Evolutionary conservation across 2,797 vertebrate genomes (phyloP).

Genomic region (Aulostomus chinensis): DNA sequence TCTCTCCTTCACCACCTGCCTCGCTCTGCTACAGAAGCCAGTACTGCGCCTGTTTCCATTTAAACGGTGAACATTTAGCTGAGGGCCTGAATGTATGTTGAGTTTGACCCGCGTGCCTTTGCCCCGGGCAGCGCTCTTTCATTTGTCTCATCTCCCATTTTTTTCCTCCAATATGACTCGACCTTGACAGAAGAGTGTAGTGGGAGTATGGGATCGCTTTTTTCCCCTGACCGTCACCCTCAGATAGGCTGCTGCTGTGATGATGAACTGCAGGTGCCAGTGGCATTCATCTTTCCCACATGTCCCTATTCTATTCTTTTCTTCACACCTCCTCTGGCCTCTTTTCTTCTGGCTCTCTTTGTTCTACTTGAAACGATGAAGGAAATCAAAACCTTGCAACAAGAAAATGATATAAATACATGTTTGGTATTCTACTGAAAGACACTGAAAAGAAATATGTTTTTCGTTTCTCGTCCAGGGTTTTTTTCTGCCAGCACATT

Average conservation of each 20-base stretch:
- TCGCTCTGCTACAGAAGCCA: neutral
- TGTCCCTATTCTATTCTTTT: constrained; percentile 55
- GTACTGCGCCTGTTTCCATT: constrained; percentile 24
- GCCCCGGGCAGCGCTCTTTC: constrained; percentile 36
- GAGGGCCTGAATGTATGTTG: constrained; percentile 34
- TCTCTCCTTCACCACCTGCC: constrained; percentile 1
- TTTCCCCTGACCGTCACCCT: constrained; percentile 62
- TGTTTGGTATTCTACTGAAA: neutral
- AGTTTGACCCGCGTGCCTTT: constrained; percentile 42
- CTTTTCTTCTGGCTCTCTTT: constrained; percentile 12
- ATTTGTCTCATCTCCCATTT: constrained; percentile 36
- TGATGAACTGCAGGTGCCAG: constrained; percentile 73
- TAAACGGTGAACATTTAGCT: no score
- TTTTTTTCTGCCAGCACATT: no score
- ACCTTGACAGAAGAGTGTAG: constrained; percentile 70
- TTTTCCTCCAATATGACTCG: constrained; percentile 56
- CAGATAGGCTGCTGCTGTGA: constrained; percentile 64
- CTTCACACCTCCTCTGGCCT: constrained; percentile 23
- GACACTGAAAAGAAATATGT: no score
- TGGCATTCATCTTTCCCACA: constrained; percentile 77
- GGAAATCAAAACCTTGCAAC: constrained; percentile 23
- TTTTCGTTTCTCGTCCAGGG: no score
- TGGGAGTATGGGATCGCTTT: constrained; percentile 57
- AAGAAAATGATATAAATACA: constrained; percentile 2
- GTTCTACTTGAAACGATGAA: constrained; percentile 7